phyloP scores from a whole-genome alignment of 2,797 vertebrate species.

The Pangasius macronema region DNA sequence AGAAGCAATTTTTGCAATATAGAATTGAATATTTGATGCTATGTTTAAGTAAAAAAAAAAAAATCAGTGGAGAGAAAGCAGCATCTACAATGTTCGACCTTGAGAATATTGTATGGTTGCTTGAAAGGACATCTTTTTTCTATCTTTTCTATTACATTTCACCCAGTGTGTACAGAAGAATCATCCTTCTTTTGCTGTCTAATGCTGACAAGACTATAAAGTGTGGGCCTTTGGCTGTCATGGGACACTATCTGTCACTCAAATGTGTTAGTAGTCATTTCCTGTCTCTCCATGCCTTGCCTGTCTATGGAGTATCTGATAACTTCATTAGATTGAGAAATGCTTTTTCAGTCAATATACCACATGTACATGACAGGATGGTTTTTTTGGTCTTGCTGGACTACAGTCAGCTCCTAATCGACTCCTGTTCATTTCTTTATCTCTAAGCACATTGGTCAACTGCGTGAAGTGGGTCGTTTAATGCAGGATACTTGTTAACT shows the following conservation, averaged over 20 bases:
- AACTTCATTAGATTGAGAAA: constrained; percentile 55
- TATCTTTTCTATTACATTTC: constrained; percentile 48
- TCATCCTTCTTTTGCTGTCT: constrained; percentile 59
- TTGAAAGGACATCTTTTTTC: constrained; percentile 41
- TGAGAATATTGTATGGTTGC: constrained; percentile 38
- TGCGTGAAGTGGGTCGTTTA: constrained; percentile 34
- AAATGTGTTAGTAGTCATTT: constrained; percentile 59
- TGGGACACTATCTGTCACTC: constrained; percentile 55
- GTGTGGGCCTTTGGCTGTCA: constrained; percentile 55
- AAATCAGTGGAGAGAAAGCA: not conserved
- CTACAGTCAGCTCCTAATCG: constrained; percentile 36
- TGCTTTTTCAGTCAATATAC: constrained; percentile 50
- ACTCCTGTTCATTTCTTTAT: constrained; percentile 25
- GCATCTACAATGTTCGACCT: constrained; percentile 40
- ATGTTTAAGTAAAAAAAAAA: not conserved
- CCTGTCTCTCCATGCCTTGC: constrained; percentile 44
- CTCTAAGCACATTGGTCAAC: constrained; percentile 34
- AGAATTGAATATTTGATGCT: not conserved
- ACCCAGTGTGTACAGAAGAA: constrained; percentile 28
- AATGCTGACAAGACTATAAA: constrained; percentile 57
- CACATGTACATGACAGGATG: constrained; percentile 34
- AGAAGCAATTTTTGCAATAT: not conserved
- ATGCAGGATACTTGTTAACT: constrained; percentile 52
- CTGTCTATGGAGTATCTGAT: constrained; percentile 52
- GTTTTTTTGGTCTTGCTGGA: constrained; percentile 32